phyloP scores from a whole-genome alignment of 2,797 vertebrate species.

The Rhabdophis nuchalis region DNA sequence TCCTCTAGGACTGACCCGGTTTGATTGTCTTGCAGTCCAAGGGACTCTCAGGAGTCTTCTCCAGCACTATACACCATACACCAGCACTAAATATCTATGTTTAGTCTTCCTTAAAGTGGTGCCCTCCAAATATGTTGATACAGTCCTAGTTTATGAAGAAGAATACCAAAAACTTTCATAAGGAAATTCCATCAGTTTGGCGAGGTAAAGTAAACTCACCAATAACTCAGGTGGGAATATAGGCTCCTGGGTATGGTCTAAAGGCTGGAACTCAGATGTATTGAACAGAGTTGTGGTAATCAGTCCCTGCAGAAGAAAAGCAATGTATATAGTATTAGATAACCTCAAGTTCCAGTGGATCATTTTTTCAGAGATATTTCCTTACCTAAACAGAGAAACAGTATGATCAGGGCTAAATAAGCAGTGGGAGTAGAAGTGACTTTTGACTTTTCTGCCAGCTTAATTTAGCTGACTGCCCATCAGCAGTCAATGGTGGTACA shows the following conservation, averaged over 20 bases:
- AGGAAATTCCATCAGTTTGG: background rate
- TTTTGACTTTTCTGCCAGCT: background rate
- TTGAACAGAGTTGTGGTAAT: slow-evolving; percentile 74
- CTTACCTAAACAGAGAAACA: background rate
- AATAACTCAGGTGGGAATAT: slow-evolving; percentile 93
- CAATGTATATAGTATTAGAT: background rate
- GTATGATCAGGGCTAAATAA: background rate
- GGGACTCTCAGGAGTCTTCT: too few relatives aligned
- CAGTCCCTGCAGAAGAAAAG: slow-evolving; percentile 44
- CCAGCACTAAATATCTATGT: too few relatives aligned
- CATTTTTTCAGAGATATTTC: background rate
- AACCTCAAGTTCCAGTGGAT: background rate
- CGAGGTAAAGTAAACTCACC: slow-evolving; percentile 64
- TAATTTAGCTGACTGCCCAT: background rate
- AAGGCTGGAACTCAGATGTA: slow-evolving; percentile 78
- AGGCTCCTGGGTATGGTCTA: slow-evolving; percentile 90
- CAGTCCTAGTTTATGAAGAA: background rate
- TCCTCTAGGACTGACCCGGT: too few relatives aligned
- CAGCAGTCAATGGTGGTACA: background rate
- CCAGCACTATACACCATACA: too few relatives aligned
- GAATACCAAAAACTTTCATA: background rate
- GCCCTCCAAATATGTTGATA: background rate
- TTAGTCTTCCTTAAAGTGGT: background rate
- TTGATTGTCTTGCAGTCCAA: too few relatives aligned
- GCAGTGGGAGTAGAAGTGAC: background rate